Evolutionary conservation across 2,113 vertebrate genomes (phyloP), one percentile per base, ranked within the genome.

Genomic region (Nematolebias whitei): DNA sequence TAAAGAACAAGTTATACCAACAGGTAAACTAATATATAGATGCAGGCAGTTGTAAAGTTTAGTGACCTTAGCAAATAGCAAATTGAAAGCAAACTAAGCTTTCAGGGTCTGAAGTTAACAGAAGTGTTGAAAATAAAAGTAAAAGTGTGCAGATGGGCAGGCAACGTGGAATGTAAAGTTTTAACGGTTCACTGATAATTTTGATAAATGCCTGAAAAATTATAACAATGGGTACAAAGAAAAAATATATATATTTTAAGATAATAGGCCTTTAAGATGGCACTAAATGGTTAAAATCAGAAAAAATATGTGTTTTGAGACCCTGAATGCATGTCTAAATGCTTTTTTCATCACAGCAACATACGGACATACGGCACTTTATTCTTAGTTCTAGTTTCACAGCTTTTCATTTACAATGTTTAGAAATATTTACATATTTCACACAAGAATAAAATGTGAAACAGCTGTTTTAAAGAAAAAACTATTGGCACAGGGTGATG

Each of bases 401-500:
- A 88, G 89, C 72, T 80, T 87, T 74, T 75, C 65, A 50, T 73
- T 79, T 82, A 70, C 66, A 87, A 88, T 63, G 66, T 74, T 79
- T 63, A 39, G 58, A 71, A 80, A 61, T 74, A 62, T 82, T 78
- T 66, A 49, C 85, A 87, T 80, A 84, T 89, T 90, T 63, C 82
- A 86, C 67, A 40, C 58, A 40, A 78, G 76, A 66, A 77, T 69
- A 78, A 88, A 92, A 91, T 77, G 83, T 64, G 68, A 82, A 79
- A 70, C 74, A 82, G 41, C 54, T 64, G 67, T 26, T 22, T 55
- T 12, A 12, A 39, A 39, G 39, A 55, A 12, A 19, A 19, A 22
- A 63, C 74, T 85, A 79, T 58, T 87, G 92, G 92, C 92, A 93
- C 92, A 87, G 57, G 84, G 87, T 85, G 91, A 89, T 91, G 63